Evolutionary conservation across 2,888 invertebrate species (phyloP), one percentile per base, ranked within the genome.

Genomic region (Sarcophaga variegata): DNA sequence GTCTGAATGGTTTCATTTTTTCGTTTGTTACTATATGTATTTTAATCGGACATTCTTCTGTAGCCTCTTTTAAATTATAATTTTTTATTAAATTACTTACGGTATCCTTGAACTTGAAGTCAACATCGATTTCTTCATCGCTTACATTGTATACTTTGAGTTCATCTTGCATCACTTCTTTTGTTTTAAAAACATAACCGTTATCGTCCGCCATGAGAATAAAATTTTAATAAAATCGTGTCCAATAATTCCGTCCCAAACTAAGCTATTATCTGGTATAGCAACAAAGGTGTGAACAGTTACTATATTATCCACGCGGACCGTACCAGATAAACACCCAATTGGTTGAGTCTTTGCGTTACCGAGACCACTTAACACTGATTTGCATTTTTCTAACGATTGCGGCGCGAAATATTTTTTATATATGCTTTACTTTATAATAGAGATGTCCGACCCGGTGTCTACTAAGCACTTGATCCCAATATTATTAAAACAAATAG

Each of bases 271-370:
- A 69, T 69, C 69, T 47, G 69, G 22, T 69, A 69, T 22, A 49
- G 49, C 47, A 12, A 69, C 17, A 69, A 69, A 69, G 22, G 45
- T 69, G 69, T 69, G 69, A 20, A 20, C 69, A n/a, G 69, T 69
- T 22, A 69, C 22, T 22, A 69, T 49, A 49, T 69, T 47, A 20
- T 69, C 69, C 2, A 49, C 12, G 20, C 27, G 49, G 12, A 69
- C 69, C 69, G 47, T 69, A 22, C 69, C 69, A 64, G 69, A 88
- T 88, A 71, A 89, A 54, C 60, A 79, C 79, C 4, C 87, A 74
- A 84, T 82, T 45, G 49, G 69, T 69, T 69, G 45, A 89, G 67
- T 90, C 90, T 4, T 90, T 85, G 59, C 89, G 89, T 37, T 70
- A 71, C 71, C 47, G 37, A 27, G 60, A 62, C 66, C 66, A 66